A percentile compares a stretch with the other conserved stretches of the same genome.
phyloP scores from a whole-genome alignment of 2,797 vertebrate species.

The Adrianichthys oophorus region DNA sequence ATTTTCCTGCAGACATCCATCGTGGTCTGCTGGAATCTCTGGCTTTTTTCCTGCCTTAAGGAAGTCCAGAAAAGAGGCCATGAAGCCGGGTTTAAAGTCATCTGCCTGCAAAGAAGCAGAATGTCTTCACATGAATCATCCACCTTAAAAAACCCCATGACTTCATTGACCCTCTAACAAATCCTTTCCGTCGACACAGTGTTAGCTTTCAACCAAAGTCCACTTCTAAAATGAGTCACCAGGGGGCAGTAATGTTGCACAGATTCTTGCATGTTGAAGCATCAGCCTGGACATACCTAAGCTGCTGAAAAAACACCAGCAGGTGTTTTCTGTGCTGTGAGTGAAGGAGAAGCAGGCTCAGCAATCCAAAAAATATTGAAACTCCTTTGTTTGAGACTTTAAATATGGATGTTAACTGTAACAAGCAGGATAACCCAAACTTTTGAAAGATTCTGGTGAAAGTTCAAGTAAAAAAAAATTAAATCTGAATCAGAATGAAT shows the following conservation, averaged over 20 bases:
- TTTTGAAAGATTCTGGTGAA: no score
- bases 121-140: constrained; percentile 2
- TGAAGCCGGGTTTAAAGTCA: constrained; percentile 90
- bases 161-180: neutral
- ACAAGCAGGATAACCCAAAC: no score
- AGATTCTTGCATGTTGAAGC: neutral
- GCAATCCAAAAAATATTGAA: no score
- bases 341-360: no score
- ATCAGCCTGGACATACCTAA: no score
- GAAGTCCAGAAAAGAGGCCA: constrained; percentile 92
- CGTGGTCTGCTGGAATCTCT: constrained; percentile 42
- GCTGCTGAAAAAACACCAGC: no score
- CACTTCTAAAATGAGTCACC: neutral
- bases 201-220: neutral
- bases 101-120: constrained; percentile 73
- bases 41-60: constrained; percentile 85
- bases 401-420: no score
- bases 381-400: no score
- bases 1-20: constrained; percentile 31
- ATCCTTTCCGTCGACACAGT: no score
- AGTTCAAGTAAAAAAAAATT: no score
- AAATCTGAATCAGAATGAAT: no score
- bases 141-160: neutral
- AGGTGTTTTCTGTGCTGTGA: no score
- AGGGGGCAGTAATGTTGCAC: neutral